A percentile compares a stretch with the other conserved stretches of the same genome.
Conservation (phyloP, 2,113 vertebrate genomes). For the Phrynocephalus versicolor region DNA sequence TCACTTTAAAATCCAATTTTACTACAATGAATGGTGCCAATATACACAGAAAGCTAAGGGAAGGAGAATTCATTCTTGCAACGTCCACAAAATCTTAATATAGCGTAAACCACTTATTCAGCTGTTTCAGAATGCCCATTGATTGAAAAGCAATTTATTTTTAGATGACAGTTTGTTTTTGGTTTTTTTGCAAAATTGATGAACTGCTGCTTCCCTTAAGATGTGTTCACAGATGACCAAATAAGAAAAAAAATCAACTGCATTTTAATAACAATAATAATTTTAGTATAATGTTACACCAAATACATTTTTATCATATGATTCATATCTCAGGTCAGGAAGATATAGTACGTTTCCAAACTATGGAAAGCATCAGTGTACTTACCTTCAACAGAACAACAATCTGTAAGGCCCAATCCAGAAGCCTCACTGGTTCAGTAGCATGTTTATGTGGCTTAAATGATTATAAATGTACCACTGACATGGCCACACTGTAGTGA, state of each 20-base stretch:
- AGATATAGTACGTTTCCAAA: background rate
- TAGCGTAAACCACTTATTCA: background rate
- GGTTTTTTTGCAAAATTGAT: background rate
- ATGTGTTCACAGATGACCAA: background rate
- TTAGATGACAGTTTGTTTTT: background rate
- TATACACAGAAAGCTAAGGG: background rate
- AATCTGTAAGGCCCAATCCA: background rate
- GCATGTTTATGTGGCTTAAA: background rate
- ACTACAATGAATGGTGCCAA: background rate
- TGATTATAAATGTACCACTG: background rate
- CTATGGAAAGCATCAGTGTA: background rate
- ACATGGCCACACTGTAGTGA: background rate
- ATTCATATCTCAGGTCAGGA: background rate
- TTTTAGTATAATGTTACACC: background rate
- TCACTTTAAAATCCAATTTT: background rate
- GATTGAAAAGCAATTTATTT: background rate
- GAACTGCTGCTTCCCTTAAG: background rate
- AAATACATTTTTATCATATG: background rate
- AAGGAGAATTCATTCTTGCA: accelerated
- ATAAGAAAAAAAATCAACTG: background rate
- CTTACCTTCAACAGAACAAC: background rate
- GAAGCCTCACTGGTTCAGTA: background rate
- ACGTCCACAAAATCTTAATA: background rate
- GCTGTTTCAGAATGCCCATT: background rate
- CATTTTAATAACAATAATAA: no score